Evolutionary conservation across 1,140 invertebrate genomes (phyloP), one percentile per base, ranked within the genome.

Genomic region (Magallana ariakensis): DNA sequence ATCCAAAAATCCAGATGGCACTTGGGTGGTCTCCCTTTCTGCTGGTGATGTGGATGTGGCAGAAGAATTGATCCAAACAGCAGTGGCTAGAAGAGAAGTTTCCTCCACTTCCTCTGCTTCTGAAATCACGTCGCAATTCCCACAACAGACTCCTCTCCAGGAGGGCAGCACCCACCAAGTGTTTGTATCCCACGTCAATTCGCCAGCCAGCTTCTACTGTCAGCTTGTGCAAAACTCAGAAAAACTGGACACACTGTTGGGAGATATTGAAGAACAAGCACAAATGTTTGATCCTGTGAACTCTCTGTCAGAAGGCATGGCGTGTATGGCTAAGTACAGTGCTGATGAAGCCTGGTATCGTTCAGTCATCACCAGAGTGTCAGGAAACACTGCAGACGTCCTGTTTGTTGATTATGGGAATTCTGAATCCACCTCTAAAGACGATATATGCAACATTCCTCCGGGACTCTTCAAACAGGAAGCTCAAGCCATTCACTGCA

Each of bases 281-380:
- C 26, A 60, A 54, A 58, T 91, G n/a, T 66, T 88, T 54, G n/a
- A 22, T 11, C 75, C 56, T 19, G 80, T 80, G 5, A 83, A 75
- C 16, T 70, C 57, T 9, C 83, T 87, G 22, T 13, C 87, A 33
- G 46, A 19, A 53, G 96, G 96, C 8, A 95, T 96, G 58, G 96
- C 97, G 0, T 98, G 97, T 92, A 96, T 96, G 91, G 97, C 97
- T 0, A 94, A 96, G 58, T 97, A 96, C 89, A 96, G 96, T 89
- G 95, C 95, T 88, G 97, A 97, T 94, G 93, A 94, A 46, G 95
- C 95, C 83, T 97, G 97, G 97, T 98, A 97, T 90, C 88, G 95
- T 90, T 95, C 93, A 53, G 80, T 94, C 96, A 96, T 98, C 96
- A 92, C 95, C 3, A 95, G 95, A 86, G 85, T 90, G 10, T 55